Base-by-base conservation (phyloP, 2,113 vertebrate genomes). In the Capricornis sumatraensis region DNA sequence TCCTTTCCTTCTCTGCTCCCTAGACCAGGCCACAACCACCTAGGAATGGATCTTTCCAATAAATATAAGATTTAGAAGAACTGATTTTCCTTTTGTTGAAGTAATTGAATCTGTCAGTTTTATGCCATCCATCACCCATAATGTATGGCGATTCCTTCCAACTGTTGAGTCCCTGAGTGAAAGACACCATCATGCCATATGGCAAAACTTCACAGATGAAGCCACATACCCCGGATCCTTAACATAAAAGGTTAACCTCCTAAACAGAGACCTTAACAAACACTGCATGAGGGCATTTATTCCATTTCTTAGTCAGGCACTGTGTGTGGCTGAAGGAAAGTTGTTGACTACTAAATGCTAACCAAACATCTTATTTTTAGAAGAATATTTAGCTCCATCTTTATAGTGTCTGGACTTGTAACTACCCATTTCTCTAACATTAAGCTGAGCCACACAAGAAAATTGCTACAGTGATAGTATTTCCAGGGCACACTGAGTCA, bases 401-500 rank as follows among this genome's bases (percentile, higher is more conserved):
- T 98, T 98, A 96, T 0, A 97, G 96, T 36, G 97, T 98, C 98
- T 99, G 97, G 97, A 97, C 94, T 94, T 85, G 15, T 97, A 99
- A 99, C 97, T 98, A 98, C 87, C 98, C 98, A 96, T 98, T 98
- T 98, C 98, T 98, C 95, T 58, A 55, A 98, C 98, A 98, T 98
- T 98, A 98, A 97, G 92, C 96, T 89, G 96, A 98, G 98, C 98
- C 98, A 95, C 98, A 98, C 83, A 84, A 98, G 97, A 98, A 98
- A 99, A 98, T 98, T 98, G 98, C 98, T 97, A 97, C 94, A 98
- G 98, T 92, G 96, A 98, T 98, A 98, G 97, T 97, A 98, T 98
- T 99, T 98, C 98, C 98, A 99, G 98, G 98, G 97, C 98, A 99
- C 58, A 98, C 67, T 99, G 99, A 99, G 98, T 99, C 99, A 99